Evolutionary conservation across 2,113 vertebrate species (phyloP), one percentile per base, ranked within the genome.

Genomic region (Mus pahari): DNA sequence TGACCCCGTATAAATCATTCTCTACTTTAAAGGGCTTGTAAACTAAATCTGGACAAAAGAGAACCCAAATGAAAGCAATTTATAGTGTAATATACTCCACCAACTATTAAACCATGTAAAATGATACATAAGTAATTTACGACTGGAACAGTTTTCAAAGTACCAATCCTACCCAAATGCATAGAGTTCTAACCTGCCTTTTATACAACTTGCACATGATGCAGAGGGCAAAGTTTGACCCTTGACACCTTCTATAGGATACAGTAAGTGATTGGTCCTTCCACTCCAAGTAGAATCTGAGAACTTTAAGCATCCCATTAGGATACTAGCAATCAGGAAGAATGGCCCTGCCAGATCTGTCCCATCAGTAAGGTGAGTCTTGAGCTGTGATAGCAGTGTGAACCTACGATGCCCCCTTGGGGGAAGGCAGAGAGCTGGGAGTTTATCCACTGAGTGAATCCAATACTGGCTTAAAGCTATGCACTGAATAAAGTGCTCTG

Each of bases 391-490:
- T 31, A 95, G 91, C 91, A 87, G 70, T 66, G 82, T 97, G 86
- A 95, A 82, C 78, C 86, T 78, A 90, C 20, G 33, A 39, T 50
- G 66, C 88, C 89, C 95, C 58, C 95, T 92, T 92, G 94, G 96
- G 97, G 98, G 97, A 98, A 93, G 88, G 83, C 83, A 86, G 97
- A 98, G 96, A 96, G 97, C 95, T 97, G 97, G 53, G 84, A 94
- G 95, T 97, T 93, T 98, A 94, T 97, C 95, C 90, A 97, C 94
- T 97, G 98, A 98, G 97, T 97, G 98, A 98, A 92, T 98, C 97
- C 97, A 98, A 98, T 94, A 98, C 97, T 98, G 97, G 97, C 98
- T 98, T 98, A 98, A 98, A 98, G 98, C 98, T 98, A 98, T n/a
- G 91, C 95, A 97, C 98, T 95, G 94, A 97, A 94, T 97, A 98